Evolutionary conservation across 2,797 vertebrate species (phyloP), one percentile per base, ranked within the genome.

Genomic region (Esox lucius): DNA sequence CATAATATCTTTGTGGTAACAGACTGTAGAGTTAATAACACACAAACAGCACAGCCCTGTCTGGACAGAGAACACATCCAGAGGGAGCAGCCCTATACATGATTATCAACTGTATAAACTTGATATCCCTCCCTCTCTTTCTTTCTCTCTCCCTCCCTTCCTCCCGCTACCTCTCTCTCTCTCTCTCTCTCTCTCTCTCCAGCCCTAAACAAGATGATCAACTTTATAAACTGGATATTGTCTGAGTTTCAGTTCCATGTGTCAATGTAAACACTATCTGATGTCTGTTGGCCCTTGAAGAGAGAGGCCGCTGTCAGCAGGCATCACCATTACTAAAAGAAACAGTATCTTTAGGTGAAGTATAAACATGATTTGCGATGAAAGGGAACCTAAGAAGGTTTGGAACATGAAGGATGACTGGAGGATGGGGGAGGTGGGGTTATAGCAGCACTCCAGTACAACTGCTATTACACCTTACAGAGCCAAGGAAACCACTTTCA

Each of bases 231-330:
- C 72, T 71, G 66, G 75, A 70, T 33, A 67, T 59, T 73, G 66
- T 78, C 39, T 75, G 39, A 74, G 73, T 72, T 67, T 76, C 65
- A 28, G 69, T 33, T 59, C 69, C 72, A 46, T 53, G 75, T 62
- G 66, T 78, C 73, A 73, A 35, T 72, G 74, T 73, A 71, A 84
- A 77, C 66, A 74, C 67, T 70, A 68, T 71, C 64, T 70, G 65
- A 22, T 73, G 66, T 76, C 74, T 24, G 70, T 78, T 87, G 84
- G 80, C 82, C 53, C 22, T 24, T 15, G 73, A 77, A 80, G 56
- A 82, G 76, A 81, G 75, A 42, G 74, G 35, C 69, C 39, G 35
- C 69, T 65, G 70, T 72, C 74, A 80, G 75, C 70, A 5, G 68
- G 17, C 17, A 73, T 76, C 67, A 73, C 15, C 28, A 56, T 77